Evolutionary conservation across 1,140 invertebrate genomes (phyloP).

Genomic region (Lordiphosa stackelbergi): DNA sequence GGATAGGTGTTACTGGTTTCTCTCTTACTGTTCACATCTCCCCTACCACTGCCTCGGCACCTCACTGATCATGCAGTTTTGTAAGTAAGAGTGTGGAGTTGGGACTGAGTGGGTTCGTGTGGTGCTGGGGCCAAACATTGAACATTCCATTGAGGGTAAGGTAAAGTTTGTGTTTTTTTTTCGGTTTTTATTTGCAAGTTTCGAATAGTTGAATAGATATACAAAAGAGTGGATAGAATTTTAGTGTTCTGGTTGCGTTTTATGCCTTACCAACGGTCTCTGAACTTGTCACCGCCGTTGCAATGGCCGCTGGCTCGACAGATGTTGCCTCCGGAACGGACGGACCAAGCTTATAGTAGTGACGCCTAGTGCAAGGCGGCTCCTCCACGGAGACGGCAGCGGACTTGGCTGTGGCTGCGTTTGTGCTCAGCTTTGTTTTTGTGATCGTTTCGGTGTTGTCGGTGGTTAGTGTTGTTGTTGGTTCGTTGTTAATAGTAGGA

Average conservation of each 20-base stretch:
- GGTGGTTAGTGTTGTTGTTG: conserved; percentile 42
- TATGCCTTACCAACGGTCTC: conserved; percentile 46
- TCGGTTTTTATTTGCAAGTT: conserved; percentile 19
- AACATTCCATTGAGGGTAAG: conserved; percentile 1
- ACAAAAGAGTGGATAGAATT: conserved; percentile 3
- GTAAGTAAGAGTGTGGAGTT: not conserved
- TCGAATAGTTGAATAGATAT: conserved; percentile 10
- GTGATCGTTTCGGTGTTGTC: conserved; percentile 23
- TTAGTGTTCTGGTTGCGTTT: conserved; percentile 5
- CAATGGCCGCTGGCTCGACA: conserved; percentile 1
- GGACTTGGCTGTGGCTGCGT: conserved; percentile 34
- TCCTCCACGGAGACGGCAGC: conserved; percentile 32
- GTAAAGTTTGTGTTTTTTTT: conserved; percentile 8
- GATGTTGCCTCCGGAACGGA: conserved; percentile 30
- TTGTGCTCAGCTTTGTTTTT: conserved; percentile 50
- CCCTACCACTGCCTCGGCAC: not conserved
- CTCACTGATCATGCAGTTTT: conserved; percentile 4
- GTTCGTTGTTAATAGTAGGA: conserved; percentile 73
- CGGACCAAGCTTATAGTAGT: conserved; percentile 67
- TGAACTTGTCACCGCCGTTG: conserved; percentile 32
- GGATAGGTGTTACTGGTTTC: not conserved
- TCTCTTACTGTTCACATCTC: not conserved
- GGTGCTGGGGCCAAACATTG: conserved; percentile 18
- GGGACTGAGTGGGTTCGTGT: not conserved
- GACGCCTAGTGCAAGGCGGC: conserved; percentile 51